A percentile compares a stretch with the other conserved stretches of the same genome.
phyloP scores from a whole-genome alignment of 2,113 vertebrate genomes.

The Dipodomys ordii region DNA sequence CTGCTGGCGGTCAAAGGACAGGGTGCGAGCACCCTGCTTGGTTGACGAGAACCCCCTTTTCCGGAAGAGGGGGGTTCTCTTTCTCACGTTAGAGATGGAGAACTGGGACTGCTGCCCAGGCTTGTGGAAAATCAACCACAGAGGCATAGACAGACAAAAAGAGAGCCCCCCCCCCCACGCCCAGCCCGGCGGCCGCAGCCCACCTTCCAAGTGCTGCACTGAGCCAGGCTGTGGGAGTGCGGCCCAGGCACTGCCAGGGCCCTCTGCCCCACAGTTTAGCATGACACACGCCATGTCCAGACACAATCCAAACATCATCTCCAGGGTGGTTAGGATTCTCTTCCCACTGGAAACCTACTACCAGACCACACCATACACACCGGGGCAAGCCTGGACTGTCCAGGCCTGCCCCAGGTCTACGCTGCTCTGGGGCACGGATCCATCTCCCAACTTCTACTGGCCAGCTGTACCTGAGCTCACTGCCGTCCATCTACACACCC shows the following conservation, averaged over 20 bases:
- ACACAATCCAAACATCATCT: background rate
- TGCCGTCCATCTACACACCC: no score
- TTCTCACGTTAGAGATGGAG: background rate
- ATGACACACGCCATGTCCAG: background rate
- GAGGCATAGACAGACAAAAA: background rate
- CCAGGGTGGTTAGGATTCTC: background rate
- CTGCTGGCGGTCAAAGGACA: background rate
- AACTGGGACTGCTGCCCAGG: background rate
- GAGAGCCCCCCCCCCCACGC: no score
- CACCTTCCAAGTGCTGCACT: accelerated
- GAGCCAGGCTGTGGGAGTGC: no score
- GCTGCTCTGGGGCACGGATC: no score
- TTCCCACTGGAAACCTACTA: no score
- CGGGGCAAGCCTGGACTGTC: background rate
- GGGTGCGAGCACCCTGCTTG: background rate
- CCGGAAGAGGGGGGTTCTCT: accelerated
- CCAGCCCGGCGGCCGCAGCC: accelerated
- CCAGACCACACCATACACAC: accelerated
- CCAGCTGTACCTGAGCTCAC: no score
- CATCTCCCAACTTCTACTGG: no score
- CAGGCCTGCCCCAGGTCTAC: no score
- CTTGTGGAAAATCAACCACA: background rate
- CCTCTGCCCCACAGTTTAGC: no score
- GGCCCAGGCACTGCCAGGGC: accelerated
- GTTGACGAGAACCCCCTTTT: background rate